Base-by-base conservation (phyloP, 2,113 vertebrate genomes). In the Sturnira hondurensis region DNA sequence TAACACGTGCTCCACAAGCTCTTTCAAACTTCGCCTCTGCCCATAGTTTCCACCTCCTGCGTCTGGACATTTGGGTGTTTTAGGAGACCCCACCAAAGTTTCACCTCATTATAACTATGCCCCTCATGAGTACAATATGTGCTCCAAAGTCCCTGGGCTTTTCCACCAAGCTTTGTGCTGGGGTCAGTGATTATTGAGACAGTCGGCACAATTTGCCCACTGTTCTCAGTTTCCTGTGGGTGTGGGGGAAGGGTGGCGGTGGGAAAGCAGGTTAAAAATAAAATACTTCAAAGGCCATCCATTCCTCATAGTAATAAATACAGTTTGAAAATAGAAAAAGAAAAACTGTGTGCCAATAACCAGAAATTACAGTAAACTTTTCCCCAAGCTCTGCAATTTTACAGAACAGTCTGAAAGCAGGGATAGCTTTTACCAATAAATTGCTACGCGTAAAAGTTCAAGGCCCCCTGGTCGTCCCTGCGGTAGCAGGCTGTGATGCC, bases 291-390 rank as follows among this genome's bases (percentile, higher is more conserved):
- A 91, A 95, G 63, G 47, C 36, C 71, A 38, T 77, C 89, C 38
- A 28, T 68, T 74, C 50, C 7, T 86, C 52, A 70, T 7, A 24
- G 38, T 77, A 71, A 61, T 67, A 93, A 91, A 92, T 20, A 77
- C 47, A 86, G 65, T 43, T n/a, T 54, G 52, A 94, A 56, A 73
- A 73, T 94, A 68, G 70, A 28, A 83, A 83, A 92, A n/a, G n/a
- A 84, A 85, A 91, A 95, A 84, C 4, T 10, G 3, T 8, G 33
- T 38, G 38, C 68, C 41, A 70, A 77, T 91, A 50, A 52, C 33
- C n/a, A 52, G 50, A 74, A 54, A 71, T 63, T 0, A 84, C 14
- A 87, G 43, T 43, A 84, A 86, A 90, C 31, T 56, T 11, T 67
- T 0, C 20, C 80, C 24, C n/a, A 4, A 86, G 67, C 43, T 61